phyloP scores from a whole-genome alignment of 2,888 invertebrate species.

The Eupeodes luniger region DNA sequence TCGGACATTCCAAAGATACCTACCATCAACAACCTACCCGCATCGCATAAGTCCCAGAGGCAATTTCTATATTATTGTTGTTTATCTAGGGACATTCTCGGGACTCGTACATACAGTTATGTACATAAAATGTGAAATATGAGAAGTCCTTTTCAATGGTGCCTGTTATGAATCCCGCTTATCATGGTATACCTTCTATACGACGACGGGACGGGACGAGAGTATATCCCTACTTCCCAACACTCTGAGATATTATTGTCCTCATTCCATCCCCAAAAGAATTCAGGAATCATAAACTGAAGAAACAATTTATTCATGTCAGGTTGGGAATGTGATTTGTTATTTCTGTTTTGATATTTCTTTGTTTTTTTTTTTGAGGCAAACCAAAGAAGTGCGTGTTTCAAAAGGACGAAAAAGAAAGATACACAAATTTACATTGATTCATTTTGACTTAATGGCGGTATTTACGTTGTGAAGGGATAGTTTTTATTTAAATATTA shows the following conservation, averaged over 20 bases:
- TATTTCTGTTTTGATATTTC: neutral
- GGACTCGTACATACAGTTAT: neutral
- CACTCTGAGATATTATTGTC: neutral
- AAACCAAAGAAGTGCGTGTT: neutral
- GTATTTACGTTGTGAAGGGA: neutral
- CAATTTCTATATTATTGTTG: conserved; percentile 11
- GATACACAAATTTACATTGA: neutral
- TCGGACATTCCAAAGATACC: conserved; percentile 1
- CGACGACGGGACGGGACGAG: too few species aligned
- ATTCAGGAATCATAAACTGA: conserved; percentile 14
- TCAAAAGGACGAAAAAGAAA: neutral
- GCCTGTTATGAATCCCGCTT: neutral
- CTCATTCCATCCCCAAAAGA: conserved; percentile 5
- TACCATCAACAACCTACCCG: neutral
- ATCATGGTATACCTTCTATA: too few species aligned
- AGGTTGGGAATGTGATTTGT: conserved; percentile 20
- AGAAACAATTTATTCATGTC: conserved; percentile 23
- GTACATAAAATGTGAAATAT: conserved; percentile 8
- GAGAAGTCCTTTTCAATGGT: conserved; percentile 8
- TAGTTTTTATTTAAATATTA: neutral
- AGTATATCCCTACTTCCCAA: too few species aligned
- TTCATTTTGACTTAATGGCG: neutral
- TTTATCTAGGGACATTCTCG: neutral
- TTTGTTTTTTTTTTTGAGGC: neutral
- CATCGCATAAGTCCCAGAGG: neutral